Base-by-base conservation (phyloP, 2,888 invertebrate genomes). In the Drosophila incognita region DNA sequence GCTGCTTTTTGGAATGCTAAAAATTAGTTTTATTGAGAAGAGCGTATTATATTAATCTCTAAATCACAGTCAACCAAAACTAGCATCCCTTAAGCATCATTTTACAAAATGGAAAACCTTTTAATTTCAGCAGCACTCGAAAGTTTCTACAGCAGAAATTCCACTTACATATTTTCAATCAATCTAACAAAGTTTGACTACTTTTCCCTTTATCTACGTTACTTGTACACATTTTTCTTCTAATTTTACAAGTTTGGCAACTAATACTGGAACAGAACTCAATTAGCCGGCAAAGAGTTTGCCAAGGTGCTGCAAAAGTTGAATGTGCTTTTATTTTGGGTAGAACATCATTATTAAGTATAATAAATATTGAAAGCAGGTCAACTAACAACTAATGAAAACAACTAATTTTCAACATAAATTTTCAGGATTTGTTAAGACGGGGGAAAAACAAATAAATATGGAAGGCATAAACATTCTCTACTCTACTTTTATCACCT, bases 361-460 rank as follows among this genome's bases (percentile, higher is more conserved):
- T 33, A 31, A n/a, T 5, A 13, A 46, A 7, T 15, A 46, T 24
- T 24, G 13, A 1, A 7, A 46, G 21, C 46, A 7, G 21, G 21
- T 46, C 13, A 46, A 46, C 13, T 21, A 21, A 21, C 13, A 13
- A 7, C 46, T 4, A 46, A 24, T 46, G 15, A 46, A 46, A 24
- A 8, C 7, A 4, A 15, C 7, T 24, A 1, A 38, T 4, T 38
- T n/a, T 38, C 0, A 4, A 0, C 38, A 38, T 10, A 1, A 0
- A 24, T 24, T 46, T 36, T 53, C 5, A 11, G 24, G 3, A 35
- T 24, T 4, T 27, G 4, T 4, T 6, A 27, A 36, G 18, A 24
- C 35, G 10, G 24, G 4, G 10, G 35, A 4, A 24, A 15, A 8
- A 24, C 0, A 46, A 15, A 8, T 8, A 46, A 46, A 46, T 24